Conservation (phyloP, 2,888 invertebrate species). For the Archips xylosteana region DNA sequence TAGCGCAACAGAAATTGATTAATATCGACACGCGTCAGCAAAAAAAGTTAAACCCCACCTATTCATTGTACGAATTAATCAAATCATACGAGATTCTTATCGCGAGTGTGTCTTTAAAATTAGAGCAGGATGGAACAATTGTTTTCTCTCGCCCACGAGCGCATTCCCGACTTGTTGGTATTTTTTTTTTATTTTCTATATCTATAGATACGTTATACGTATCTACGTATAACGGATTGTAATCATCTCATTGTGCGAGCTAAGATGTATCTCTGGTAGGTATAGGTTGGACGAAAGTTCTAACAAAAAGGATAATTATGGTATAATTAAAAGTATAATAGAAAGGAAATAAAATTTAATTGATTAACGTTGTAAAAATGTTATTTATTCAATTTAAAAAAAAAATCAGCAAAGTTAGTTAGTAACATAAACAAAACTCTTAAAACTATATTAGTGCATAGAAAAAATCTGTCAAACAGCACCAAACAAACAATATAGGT, state of each 20-base stretch:
- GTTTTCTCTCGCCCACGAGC: constrained; percentile 83
- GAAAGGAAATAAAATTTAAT: too few relatives aligned
- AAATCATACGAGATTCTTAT: constrained; percentile 80
- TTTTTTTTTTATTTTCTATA: constrained; percentile 70
- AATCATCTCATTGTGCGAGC: constrained; percentile 84
- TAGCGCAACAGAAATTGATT: constrained; percentile 69
- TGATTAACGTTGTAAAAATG: too few relatives aligned
- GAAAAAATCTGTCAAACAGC: too few relatives aligned
- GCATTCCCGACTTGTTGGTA: constrained; percentile 70
- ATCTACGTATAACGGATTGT: constrained; percentile 84
- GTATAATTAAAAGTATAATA: neutral
- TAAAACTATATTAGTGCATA: too few relatives aligned
- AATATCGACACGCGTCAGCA: constrained; percentile 83
- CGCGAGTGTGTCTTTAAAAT: constrained; percentile 77
- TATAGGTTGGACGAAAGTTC: constrained; percentile 59
- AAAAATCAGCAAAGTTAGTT: too few relatives aligned
- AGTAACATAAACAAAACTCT: too few relatives aligned
- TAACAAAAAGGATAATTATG: constrained; percentile 15
- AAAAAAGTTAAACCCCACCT: constrained; percentile 77
- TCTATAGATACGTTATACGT: constrained; percentile 75
- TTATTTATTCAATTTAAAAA: too few relatives aligned
- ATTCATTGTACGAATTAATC: constrained; percentile 81
- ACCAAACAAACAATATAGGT: too few relatives aligned
- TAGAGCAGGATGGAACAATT: constrained; percentile 82
- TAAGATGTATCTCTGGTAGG: constrained; percentile 69